A percentile compares a stretch with the other conserved stretches of the same genome.
Conservation (phyloP, 2,797 vertebrate genomes). For the Knipowitschia caucasica region DNA sequence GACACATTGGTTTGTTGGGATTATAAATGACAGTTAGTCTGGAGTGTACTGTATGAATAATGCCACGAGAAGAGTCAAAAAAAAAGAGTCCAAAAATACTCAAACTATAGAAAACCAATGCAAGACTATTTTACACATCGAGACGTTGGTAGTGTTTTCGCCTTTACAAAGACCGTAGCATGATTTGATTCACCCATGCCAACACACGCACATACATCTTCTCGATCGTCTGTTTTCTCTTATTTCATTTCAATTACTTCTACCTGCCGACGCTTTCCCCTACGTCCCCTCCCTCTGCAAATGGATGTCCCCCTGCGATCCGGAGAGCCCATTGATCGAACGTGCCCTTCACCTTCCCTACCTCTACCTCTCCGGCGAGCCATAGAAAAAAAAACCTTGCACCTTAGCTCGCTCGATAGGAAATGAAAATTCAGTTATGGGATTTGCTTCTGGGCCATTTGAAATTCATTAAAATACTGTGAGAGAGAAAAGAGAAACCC, state of each 20-base stretch:
- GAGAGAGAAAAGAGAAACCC: constrained; percentile 12
- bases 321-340: neutral
- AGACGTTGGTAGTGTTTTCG: too few relatives aligned
- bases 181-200: neutral
- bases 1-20: too few relatives aligned
- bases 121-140: too few relatives aligned
- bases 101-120: too few relatives aligned
- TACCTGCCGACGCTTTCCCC: too few relatives aligned
- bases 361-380: constrained; percentile 1
- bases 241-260: neutral
- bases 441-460: constrained; percentile 20
- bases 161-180: neutral
- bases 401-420: constrained; percentile 3
- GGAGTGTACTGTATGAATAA: too few relatives aligned
- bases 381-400: neutral
- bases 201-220: neutral
- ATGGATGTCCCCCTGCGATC: neutral
- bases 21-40: too few relatives aligned
- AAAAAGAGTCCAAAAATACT: too few relatives aligned
- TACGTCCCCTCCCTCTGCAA: neutral
- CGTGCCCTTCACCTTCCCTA: constrained; percentile 16
- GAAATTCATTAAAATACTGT: constrained; percentile 21
- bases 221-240: neutral
- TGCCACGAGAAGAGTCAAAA: too few relatives aligned
- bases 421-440: constrained; percentile 19